Evolutionary conservation across 2,888 invertebrate species (phyloP), one percentile per base, ranked within the genome.

Genomic region (Scotopteryx bipunctaria): DNA sequence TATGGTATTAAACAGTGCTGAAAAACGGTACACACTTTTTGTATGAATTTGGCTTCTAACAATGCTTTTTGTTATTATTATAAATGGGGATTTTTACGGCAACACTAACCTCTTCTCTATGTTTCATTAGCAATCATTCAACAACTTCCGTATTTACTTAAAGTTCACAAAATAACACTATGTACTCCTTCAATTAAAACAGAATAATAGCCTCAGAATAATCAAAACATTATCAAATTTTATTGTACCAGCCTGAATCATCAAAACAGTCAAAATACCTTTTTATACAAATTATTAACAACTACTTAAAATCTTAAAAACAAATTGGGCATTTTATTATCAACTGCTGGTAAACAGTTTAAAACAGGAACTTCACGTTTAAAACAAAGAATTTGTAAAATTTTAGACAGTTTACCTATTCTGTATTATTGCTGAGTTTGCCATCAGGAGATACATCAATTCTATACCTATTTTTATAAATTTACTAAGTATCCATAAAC

Each of bases 321-420:
- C 21, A 32, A 32, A 32, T 15, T 15, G 23, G 25, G 14, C 14
- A 14, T 15, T 14, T 15, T 8, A n/a, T 14, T 15, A 19, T 9
- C 32, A 5, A 21, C 29, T 21, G 15, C 29, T 29, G 13, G 25
- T 3, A 15, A 31, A 6, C 17, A 9, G 25, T 25, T 32, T 5
- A 23, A 13, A 17, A 16, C 27, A 57, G 54, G 59, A 59, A 59
- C 57, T 59, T 49, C 33, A 32, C 33, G 21, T 9, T 31, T 32
- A 14, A 16, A 29, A 29, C 17, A 27, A 17, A 9, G 11, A 17
- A 27, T 21, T 6, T 21, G 6, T 32, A 8, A 2, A 31, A 19
- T 19, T 35, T 19, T 19, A 19, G 5, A 17, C 9, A 11, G 5
- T 35, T 19, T 1, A 11, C 19, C 6, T 17, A n/a, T 17, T 1